Evolutionary conservation across 1,140 invertebrate genomes (phyloP).

Genomic region (Listronotus oregonensis): DNA sequence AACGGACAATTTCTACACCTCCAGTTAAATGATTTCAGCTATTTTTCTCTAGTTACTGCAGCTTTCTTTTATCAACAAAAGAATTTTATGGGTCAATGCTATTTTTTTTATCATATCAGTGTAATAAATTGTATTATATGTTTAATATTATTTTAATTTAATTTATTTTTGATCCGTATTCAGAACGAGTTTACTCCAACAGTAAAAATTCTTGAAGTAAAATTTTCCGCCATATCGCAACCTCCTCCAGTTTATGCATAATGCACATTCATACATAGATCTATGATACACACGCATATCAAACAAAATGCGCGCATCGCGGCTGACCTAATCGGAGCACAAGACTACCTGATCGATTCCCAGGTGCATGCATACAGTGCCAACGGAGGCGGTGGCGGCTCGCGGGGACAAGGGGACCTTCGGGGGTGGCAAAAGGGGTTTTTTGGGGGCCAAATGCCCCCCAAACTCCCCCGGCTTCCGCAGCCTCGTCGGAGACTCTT

Average conservation of each 20-base stretch:
- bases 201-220: too few relatives aligned
- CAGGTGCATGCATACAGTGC: conserved; percentile 44
- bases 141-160: too few relatives aligned
- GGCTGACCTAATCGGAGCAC: conserved; percentile 40
- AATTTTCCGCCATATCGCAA: not conserved
- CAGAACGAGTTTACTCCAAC: too few relatives aligned
- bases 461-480: conserved; percentile 33
- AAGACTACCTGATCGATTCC: conserved; percentile 45
- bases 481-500: conserved; percentile 42
- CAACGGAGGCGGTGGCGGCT: conserved; percentile 23
- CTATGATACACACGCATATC: conserved; percentile 33
- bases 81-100: too few relatives aligned
- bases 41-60: too few relatives aligned
- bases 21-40: too few relatives aligned
- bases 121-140: too few relatives aligned
- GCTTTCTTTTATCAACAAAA: too few relatives aligned
- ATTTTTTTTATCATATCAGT: too few relatives aligned
- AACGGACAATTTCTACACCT: too few relatives aligned
- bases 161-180: too few relatives aligned
- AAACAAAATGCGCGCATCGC: conserved; percentile 40
- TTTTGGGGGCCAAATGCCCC: conserved; percentile 21
- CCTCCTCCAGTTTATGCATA: not conserved
- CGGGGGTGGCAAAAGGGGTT: conserved; percentile 19
- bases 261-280: conserved; percentile 3
- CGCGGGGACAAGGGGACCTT: not conserved